phyloP scores from a whole-genome alignment of 2,113 vertebrate species.

The Dromaius novaehollandiae region DNA sequence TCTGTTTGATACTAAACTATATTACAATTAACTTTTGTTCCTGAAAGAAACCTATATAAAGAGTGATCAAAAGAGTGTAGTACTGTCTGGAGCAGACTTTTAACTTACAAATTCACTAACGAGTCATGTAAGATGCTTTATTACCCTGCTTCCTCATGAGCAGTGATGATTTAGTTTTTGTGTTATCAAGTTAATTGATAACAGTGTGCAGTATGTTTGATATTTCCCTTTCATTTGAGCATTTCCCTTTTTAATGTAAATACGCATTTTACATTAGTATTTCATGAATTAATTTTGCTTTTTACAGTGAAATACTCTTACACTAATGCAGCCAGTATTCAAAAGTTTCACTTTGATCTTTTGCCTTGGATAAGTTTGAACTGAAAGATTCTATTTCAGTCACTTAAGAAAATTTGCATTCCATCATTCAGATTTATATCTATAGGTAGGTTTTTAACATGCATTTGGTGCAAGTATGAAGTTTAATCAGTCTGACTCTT shows the following conservation, averaged over 20 bases:
- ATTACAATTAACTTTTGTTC: not conserved
- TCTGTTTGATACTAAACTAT: not conserved
- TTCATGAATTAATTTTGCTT: not conserved
- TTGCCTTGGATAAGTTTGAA: not conserved
- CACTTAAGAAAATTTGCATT: not conserved
- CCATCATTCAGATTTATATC: not conserved
- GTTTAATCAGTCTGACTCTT: not conserved
- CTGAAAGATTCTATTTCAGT: not conserved
- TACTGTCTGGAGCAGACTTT: not conserved
- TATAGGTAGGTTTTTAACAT: not conserved
- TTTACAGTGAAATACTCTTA: constrained; percentile 1
- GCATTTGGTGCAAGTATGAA: not conserved
- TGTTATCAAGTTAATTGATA: not conserved
- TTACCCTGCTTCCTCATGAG: not conserved
- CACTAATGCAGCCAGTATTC: not conserved
- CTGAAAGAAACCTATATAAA: not conserved
- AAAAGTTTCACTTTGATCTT: not conserved
- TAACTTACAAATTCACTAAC: not conserved
- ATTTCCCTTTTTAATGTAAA: constrained; percentile 48
- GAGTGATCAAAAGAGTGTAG: not conserved
- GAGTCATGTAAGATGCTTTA: not conserved
- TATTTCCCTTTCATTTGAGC: constrained; percentile 48
- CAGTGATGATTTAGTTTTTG: not conserved
- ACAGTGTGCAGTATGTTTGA: constrained; percentile 35
- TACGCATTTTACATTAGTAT: not conserved